These are phyloP conservation scores for Fabriciana adippe DNA, from an alignment of 2,888 invertebrate species.

Conservation along the genomic window DNA sequence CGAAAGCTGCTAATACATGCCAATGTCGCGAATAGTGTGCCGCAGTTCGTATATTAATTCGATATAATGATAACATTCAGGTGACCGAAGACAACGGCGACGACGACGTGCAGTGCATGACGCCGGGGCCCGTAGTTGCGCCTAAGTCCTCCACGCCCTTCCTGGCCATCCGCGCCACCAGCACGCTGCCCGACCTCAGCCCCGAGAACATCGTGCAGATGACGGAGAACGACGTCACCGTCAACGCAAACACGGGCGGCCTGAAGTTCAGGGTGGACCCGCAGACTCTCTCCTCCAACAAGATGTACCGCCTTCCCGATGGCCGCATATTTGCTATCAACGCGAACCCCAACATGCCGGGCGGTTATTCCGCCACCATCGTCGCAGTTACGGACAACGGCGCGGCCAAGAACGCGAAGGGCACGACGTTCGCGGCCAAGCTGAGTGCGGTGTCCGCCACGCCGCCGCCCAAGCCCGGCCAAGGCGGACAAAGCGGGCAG, in stretches of 20 bases:
- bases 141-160: constrained; percentile 52
- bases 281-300: constrained; percentile 76
- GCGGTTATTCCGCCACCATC: constrained; percentile 79
- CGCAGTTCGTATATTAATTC: no score
- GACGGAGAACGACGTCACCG: constrained; percentile 79
- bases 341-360: constrained; percentile 75
- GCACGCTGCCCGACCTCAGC: constrained; percentile 50
- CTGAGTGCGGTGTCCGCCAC: constrained; percentile 56
- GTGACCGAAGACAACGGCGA: constrained; percentile 72
- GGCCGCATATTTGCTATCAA: constrained; percentile 78
- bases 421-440: constrained; percentile 68
- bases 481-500: constrained; percentile 23
- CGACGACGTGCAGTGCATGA: constrained; percentile 77
- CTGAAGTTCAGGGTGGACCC: constrained; percentile 78
- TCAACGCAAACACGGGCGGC: constrained; percentile 73
- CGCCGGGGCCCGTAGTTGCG: constrained; percentile 61
- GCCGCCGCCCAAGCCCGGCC: constrained; percentile 39
- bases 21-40: no score
- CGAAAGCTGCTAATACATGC: no score
- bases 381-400: constrained; percentile 68
- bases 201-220: constrained; percentile 75
- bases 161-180: constrained; percentile 39
- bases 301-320: constrained; percentile 79
- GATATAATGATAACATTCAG: constrained; percentile 44
- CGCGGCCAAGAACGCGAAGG: constrained; percentile 52